A percentile compares a stretch with the other conserved stretches of the same genome.
Conservation (phyloP, 2,113 vertebrate genomes). For the Aplodontia rufa region DNA sequence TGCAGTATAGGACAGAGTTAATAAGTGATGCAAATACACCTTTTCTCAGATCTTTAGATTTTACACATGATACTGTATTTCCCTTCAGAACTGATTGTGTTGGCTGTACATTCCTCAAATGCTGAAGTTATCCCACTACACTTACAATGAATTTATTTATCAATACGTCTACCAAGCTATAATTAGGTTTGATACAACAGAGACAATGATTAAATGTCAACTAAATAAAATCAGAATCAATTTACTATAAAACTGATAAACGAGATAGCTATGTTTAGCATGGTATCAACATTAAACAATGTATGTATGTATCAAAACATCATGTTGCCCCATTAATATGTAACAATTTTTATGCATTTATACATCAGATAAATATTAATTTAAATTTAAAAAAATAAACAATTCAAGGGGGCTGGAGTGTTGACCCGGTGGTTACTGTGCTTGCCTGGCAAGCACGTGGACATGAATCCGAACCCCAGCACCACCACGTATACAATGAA, state of each 20-base stretch:
- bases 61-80: background rate
- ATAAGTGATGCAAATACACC: background rate
- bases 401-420: no score
- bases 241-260: background rate
- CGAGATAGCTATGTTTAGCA: background rate
- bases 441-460: no score
- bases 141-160: background rate
- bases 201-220: background rate
- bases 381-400: no score
- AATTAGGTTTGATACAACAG: background rate
- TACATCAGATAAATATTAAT: background rate
- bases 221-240: background rate
- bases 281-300: background rate
- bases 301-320: background rate
- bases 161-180: background rate
- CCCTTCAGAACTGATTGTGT: background rate
- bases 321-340: background rate
- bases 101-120: background rate
- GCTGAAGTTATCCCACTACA: background rate
- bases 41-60: background rate
- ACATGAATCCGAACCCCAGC: no score
- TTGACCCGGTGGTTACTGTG: no score
- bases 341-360: background rate
- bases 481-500: no score
- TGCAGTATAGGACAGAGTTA: background rate